These are phyloP conservation scores for Labeo rohita DNA, from an alignment of 2,113 vertebrate species.

Conservation along the genomic window DNA sequence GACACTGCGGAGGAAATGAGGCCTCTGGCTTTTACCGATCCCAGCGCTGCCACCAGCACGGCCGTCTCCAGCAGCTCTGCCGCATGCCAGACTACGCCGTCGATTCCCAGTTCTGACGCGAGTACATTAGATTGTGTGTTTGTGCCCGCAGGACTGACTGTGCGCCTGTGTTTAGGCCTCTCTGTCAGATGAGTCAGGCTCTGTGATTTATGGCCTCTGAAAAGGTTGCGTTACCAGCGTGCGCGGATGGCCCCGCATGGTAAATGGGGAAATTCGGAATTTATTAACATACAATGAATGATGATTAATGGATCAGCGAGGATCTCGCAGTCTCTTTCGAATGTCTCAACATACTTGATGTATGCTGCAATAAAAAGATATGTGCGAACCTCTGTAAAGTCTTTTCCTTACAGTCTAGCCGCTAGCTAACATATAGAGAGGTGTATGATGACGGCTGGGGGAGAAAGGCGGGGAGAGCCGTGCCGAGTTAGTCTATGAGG, in stretches of 20 bases:
- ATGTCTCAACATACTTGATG: conserved; percentile 79
- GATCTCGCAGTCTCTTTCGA: conserved; percentile 80
- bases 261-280: conserved; percentile 87
- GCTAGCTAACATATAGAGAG: conserved; percentile 53
- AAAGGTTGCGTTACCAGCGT: conserved; percentile 83
- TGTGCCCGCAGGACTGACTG: conserved; percentile 78
- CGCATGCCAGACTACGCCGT: conserved; percentile 62
- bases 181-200: conserved; percentile 83
- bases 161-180: conserved; percentile 81
- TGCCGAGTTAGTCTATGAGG: conserved; percentile 43
- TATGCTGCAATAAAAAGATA: conserved; percentile 80
- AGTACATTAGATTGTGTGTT: conserved; percentile 80
- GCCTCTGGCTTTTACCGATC: conserved; percentile 53
- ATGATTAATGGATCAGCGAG: conserved; percentile 85
- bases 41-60: conserved; percentile 30
- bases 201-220: conserved; percentile 82
- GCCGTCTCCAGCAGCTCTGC: conserved; percentile 40
- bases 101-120: conserved; percentile 74
- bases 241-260: conserved; percentile 79
- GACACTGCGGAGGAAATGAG: conserved; percentile 29
- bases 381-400: conserved; percentile 67
- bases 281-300: conserved; percentile 89
- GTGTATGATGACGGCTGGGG: conserved; percentile 22
- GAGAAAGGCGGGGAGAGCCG: not conserved
- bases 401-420: conserved; percentile 58